Percentiles rank a stretch among this genome's conserved stretches.
Evolutionary conservation across 1,140 invertebrate genomes (phyloP).

Genomic region (Pseudomyrmex pallidus): DNA sequence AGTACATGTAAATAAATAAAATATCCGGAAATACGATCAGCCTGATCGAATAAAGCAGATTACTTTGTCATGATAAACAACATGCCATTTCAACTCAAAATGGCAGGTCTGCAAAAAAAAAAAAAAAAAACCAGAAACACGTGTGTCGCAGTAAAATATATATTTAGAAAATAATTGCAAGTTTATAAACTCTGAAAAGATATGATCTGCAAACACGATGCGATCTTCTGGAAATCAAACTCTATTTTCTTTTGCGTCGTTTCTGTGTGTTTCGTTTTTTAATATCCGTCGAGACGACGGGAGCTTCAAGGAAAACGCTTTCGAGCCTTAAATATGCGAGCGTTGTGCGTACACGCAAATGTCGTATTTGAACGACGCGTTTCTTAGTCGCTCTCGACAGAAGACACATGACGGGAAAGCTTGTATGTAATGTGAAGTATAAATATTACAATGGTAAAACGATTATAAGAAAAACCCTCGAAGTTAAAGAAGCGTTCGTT

Average conservation of each 20-base stretch:
- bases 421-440: neutral
- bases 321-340: conserved; percentile 37
- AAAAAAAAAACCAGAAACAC: neutral
- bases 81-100: too few species aligned
- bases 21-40: neutral
- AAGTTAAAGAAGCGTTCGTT: neutral
- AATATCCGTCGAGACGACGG: neutral
- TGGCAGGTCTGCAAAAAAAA: neutral
- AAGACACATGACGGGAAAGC: conserved; percentile 25
- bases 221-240: neutral
- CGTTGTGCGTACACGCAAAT: conserved; percentile 25
- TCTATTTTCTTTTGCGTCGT: neutral
- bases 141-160: too few species aligned
- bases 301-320: conserved; percentile 10
- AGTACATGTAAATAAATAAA: too few species aligned
- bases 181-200: too few species aligned
- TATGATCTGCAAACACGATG: too few species aligned
- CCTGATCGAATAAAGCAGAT: conserved; percentile 56
- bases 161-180: too few species aligned
- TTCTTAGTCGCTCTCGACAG: neutral
- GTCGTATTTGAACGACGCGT: conserved; percentile 25
- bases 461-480: too few species aligned
- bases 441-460: too few species aligned
- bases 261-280: conserved; percentile 6
- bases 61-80: neutral